Percentiles rank a stretch among this genome's conserved stretches.
Conservation (phyloP, 2,888 invertebrate genomes). For the Pseudococcus jackbeardsleyi region DNA sequence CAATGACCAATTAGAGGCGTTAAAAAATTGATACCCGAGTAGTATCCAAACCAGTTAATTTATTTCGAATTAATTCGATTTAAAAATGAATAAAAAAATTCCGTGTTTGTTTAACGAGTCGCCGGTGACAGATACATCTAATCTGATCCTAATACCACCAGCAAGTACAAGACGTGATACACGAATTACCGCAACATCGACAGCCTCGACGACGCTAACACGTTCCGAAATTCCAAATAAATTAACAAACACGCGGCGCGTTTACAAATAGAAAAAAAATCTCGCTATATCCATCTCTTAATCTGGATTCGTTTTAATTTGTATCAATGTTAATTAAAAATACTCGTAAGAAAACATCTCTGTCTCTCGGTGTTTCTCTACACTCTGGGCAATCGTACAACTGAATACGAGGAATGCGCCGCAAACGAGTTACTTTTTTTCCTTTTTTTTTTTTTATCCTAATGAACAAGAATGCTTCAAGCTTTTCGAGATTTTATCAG, state of each 20-base stretch:
- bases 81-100: slow-evolving; percentile 46
- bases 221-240: slow-evolving; percentile 53
- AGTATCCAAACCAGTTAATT: slow-evolving; percentile 28
- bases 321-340: slow-evolving; percentile 56
- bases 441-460: slow-evolving; percentile 1
- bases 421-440: slow-evolving; percentile 34
- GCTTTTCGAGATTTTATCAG: slow-evolving; percentile 53
- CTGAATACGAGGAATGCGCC: background rate
- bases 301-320: slow-evolving; percentile 52
- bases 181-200: slow-evolving; percentile 44
- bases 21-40: slow-evolving; percentile 32
- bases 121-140: slow-evolving; percentile 47
- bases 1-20: slow-evolving; percentile 46
- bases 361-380: background rate
- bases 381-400: background rate
- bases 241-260: slow-evolving; percentile 50
- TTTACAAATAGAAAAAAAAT: slow-evolving; percentile 27
- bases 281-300: slow-evolving; percentile 35
- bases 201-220: slow-evolving; percentile 17
- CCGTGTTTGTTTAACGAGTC: slow-evolving; percentile 42
- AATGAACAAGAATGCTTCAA: slow-evolving; percentile 43
- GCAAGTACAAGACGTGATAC: slow-evolving; percentile 49
- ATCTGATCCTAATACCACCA: slow-evolving; percentile 50
- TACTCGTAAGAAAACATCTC: slow-evolving; percentile 19
- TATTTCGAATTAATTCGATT: slow-evolving; percentile 56